These are phyloP conservation scores for Liopterus haemorrhoidalis DNA, from an alignment of 2,888 invertebrate genomes.

Conservation along the genomic window DNA sequence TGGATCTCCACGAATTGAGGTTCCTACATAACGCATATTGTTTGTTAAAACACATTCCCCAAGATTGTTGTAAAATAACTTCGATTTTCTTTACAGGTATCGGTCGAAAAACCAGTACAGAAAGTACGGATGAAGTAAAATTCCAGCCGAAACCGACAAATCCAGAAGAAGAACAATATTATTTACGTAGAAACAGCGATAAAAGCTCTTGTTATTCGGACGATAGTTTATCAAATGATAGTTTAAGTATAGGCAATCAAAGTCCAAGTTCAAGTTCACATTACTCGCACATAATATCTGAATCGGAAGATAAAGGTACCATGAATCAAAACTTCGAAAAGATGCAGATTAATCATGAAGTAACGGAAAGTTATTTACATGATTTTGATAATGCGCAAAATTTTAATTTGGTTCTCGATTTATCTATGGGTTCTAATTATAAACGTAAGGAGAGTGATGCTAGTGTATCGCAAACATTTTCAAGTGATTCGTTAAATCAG, in stretches of 20 bases:
- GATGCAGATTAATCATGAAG: constrained; percentile 41
- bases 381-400: constrained; percentile 14
- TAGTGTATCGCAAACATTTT: no score
- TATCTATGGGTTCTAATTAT: not conserved
- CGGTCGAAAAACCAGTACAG: constrained; percentile 57
- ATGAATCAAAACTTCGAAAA: constrained; percentile 38
- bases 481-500: constrained; percentile 15
- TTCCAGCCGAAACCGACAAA: constrained; percentile 32
- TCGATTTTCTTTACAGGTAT: no score
- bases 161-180: constrained; percentile 42
- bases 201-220: constrained; percentile 66
- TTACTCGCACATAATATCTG: constrained; percentile 42
- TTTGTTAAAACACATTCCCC: no score
- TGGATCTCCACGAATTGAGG: no score
- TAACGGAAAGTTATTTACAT: constrained; percentile 25
- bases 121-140: constrained; percentile 36
- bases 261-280: constrained; percentile 45
- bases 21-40: no score
- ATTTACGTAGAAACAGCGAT: constrained; percentile 60
- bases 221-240: constrained; percentile 66
- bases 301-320: constrained; percentile 34
- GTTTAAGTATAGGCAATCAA: constrained; percentile 43
- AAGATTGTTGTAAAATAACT: no score
- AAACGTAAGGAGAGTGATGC: constrained; percentile 7
- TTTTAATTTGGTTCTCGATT: no score